Percentiles rank a stretch among this genome's conserved stretches.
Evolutionary conservation across 2,113 vertebrate species (phyloP).

Genomic region (Sorex araneus): DNA sequence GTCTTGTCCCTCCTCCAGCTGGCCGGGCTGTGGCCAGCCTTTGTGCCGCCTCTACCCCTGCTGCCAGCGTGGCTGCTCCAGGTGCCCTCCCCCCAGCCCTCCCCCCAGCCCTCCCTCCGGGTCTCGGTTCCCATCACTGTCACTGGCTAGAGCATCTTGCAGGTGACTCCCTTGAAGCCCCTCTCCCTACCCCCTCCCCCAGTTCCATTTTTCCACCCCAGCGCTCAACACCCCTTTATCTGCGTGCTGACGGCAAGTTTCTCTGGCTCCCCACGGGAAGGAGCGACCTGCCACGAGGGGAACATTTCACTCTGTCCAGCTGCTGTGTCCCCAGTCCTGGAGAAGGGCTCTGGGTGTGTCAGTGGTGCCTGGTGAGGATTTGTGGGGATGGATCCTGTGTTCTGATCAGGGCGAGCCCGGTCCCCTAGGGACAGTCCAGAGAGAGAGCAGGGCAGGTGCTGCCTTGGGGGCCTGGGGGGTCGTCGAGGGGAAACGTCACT

Average conservation of each 20-base stretch:
- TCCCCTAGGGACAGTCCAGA: too few species aligned
- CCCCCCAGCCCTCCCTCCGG: background rate
- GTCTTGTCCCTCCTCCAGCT: too few species aligned
- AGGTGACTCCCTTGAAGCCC: background rate
- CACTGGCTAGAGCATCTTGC: background rate
- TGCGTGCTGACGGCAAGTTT: background rate
- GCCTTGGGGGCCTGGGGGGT: too few species aligned
- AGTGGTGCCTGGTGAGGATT: constrained; percentile 1
- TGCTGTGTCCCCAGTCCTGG: background rate
- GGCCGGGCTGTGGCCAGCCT: too few species aligned
- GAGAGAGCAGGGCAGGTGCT: too few species aligned
- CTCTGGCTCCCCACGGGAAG: background rate
- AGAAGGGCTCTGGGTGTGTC: background rate
- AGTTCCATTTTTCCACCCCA: background rate
- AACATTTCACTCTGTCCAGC: constrained; percentile 10
- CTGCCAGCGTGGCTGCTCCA: too few species aligned
- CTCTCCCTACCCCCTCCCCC: background rate
- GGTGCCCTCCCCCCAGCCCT: background rate
- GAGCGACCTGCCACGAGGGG: background rate
- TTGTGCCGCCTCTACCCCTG: too few species aligned
- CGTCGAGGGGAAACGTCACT: too few species aligned
- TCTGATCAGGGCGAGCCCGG: too few species aligned
- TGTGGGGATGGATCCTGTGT: background rate
- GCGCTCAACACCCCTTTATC: background rate
- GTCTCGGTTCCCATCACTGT: background rate